Conservation (phyloP, 1,140 invertebrate species). For the Reticulitermes speratus region DNA sequence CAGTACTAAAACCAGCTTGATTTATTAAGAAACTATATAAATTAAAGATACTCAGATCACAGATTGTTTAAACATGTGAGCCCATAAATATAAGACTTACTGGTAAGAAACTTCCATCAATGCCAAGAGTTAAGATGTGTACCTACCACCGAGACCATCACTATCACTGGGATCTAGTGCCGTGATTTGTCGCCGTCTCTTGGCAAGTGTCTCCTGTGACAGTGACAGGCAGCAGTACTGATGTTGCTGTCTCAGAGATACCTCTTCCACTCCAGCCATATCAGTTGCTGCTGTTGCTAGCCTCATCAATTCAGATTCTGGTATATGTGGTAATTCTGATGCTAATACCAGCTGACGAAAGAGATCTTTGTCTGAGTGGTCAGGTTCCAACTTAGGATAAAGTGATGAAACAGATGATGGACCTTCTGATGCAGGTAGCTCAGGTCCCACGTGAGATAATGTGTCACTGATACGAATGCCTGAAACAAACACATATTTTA, state of each 20-base stretch:
- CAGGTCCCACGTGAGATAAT: background rate
- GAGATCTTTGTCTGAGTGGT: constrained; percentile 41
- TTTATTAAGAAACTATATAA: no score
- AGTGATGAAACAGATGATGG: background rate
- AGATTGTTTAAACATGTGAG: no score
- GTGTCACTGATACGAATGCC: background rate
- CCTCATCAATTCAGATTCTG: constrained; percentile 41
- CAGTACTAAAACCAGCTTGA: no score
- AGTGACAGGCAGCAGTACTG: constrained; percentile 41
- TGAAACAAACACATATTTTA: background rate
- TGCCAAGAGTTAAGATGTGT: no score
- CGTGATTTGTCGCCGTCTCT: constrained; percentile 28
- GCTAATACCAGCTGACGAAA: constrained; percentile 49
- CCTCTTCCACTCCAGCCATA: constrained; percentile 44
- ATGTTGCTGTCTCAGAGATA: constrained; percentile 33
- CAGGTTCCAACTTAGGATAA: constrained; percentile 12
- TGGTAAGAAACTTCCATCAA: no score
- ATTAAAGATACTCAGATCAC: no score
- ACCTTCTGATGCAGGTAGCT: background rate
- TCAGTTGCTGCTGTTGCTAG: constrained; percentile 52
- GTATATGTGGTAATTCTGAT: constrained; percentile 45
- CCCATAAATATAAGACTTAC: no score
- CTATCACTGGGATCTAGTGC: constrained; percentile 62
- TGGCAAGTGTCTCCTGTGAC: background rate
- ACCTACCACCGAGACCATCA: constrained; percentile 52